Base-by-base conservation (phyloP, 2,888 invertebrate species). In the Tinea semifulvella region DNA sequence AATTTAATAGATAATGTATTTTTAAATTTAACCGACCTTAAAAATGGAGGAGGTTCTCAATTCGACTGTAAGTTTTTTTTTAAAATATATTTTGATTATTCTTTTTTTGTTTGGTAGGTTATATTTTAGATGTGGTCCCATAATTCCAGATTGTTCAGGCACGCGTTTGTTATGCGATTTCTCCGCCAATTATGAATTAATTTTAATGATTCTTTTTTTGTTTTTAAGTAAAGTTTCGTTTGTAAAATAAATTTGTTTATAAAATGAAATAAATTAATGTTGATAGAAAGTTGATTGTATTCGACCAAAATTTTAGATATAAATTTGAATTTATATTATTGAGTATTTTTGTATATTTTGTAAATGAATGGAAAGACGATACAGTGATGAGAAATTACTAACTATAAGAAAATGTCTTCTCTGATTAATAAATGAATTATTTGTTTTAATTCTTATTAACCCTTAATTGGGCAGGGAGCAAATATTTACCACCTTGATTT, bases 361-460 rank as follows among this genome's bases (percentile, higher is more conserved):
- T 70, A 69, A 65, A 63, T 56, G 17, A 16, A 46, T n/a, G 19
- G 68, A 66, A 70, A 74, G 69, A 73, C 71, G 60, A 50, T 45
- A 67, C 65, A 73, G 70, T 74, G 72, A 74, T 65, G 6, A 3
- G 18, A 36, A 2, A 14, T 6, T 3, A 22, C 22, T 31, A 31
- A n/a, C 2, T 4, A 14, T 31, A 31, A 31, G 22, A 31, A 31
- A 31, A 13, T 31, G 13, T 31, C 31, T 31, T 11, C 14, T 13
- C 14, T 14, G 31, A 11, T 14, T 13, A 26, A 26, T 31, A 31
- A n/a, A n/a, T n/a, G n/a, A n/a, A n/a, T 31, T 31, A 2, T 31
- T 31, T 31, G 5, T 31, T 31, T 14, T 31, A 14, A 13, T 31
- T 31, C 13, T 14, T 14, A 31, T 31, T 31, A 31, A 31, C n/a